phyloP scores from a whole-genome alignment of 2,113 vertebrate species.

The Bombycilla garrulus region DNA sequence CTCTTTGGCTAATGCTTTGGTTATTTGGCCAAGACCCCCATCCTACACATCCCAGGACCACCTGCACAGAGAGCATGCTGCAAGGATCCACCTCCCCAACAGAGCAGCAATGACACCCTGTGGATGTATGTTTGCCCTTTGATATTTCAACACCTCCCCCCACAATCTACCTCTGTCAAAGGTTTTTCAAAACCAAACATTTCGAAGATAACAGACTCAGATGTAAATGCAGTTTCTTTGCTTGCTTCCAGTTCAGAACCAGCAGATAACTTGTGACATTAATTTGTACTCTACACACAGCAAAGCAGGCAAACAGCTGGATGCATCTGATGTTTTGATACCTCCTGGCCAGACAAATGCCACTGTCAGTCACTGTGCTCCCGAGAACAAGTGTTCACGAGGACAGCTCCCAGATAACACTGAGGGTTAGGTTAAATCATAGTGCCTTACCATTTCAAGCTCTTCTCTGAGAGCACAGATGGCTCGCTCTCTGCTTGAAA shows the following conservation, averaged over 20 bases:
- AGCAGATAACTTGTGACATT: not conserved
- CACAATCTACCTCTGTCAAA: not conserved
- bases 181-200: not conserved
- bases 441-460: conserved; percentile 89
- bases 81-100: not conserved
- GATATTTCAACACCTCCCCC: not conserved
- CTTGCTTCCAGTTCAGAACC: not conserved
- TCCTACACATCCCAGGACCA: not conserved
- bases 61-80: not conserved
- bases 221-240: not conserved
- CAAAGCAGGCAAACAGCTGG: conserved; percentile 22
- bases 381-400: accelerated
- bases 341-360: not conserved
- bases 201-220: not conserved
- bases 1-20: not conserved
- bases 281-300: not conserved
- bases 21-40: not conserved
- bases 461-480: conserved; percentile 97
- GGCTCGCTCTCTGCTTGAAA: conserved; percentile 93
- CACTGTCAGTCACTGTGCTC: not conserved
- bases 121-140: not conserved
- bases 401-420: not conserved
- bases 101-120: not conserved
- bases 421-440: not conserved
- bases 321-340: conserved; percentile 4